A percentile compares a stretch with the other conserved stretches of the same genome.
These are phyloP conservation scores for Acrocephalus scirpaceus DNA, from an alignment of 2,797 vertebrate species.

Conservation along the genomic window DNA sequence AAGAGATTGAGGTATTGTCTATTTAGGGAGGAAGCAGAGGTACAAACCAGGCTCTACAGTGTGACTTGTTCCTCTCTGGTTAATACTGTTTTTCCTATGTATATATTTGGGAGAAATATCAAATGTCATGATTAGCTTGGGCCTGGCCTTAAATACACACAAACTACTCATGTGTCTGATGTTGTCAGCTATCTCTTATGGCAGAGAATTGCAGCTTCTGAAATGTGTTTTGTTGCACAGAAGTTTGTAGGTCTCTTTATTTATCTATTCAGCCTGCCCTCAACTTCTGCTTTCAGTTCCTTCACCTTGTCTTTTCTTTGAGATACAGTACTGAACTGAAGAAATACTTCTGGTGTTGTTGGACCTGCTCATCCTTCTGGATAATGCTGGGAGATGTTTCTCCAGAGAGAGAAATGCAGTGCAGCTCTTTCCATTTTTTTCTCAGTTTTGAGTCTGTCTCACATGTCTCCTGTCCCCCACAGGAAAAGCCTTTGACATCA, in stretches of 20 bases:
- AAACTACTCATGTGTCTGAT: background rate
- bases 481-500: constrained; percentile 99
- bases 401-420: background rate
- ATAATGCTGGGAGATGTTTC: background rate
- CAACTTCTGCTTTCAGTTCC: background rate
- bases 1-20: background rate
- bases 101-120: background rate
- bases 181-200: background rate
- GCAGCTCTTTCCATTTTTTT: background rate
- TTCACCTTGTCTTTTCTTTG: background rate
- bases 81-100: background rate
- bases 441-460: background rate
- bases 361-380: background rate
- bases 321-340: background rate
- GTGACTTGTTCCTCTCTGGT: background rate
- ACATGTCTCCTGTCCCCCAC: background rate
- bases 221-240: background rate
- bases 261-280: background rate
- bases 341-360: background rate
- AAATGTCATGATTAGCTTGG: background rate
- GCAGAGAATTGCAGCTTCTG: background rate
- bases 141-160: background rate
- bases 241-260: background rate
- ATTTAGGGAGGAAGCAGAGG: background rate
- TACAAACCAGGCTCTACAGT: background rate